Conservation (phyloP, 37 sponge, comb jelly and placozoan species). For the Agelas oroides region DNA sequence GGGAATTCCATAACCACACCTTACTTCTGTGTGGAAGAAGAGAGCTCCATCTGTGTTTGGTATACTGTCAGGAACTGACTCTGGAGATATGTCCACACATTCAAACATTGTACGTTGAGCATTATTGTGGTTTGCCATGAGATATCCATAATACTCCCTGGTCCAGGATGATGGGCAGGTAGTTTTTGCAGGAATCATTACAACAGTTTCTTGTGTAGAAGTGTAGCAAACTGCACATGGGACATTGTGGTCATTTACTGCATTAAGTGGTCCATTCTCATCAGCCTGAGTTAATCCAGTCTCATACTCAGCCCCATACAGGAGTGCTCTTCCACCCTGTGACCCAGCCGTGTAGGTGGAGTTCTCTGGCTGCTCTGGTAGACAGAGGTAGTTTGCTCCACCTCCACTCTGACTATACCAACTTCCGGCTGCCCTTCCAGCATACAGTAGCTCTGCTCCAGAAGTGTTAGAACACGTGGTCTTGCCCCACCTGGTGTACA, state of each 20-base stretch:
- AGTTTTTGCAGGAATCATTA: conserved; percentile 44
- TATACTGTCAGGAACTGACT: conserved; percentile 31
- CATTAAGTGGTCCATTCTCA: too few species aligned
- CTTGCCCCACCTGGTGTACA: too few species aligned
- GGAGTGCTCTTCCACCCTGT: neutral
- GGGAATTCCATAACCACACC: conserved; percentile 39
- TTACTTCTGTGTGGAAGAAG: conserved; percentile 45
- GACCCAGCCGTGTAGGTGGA: conserved; percentile 12
- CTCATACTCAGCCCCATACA: conserved; percentile 63
- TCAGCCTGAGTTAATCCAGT: neutral
- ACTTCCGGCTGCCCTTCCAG: neutral
- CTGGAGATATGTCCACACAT: conserved; percentile 29
- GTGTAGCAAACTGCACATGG: conserved; percentile 56
- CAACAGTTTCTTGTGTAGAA: neutral
- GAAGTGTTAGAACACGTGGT: too few species aligned
- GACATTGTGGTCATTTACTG: neutral
- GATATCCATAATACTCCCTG: conserved; percentile 53
- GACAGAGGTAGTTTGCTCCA: conserved; percentile 11
- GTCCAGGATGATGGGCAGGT: conserved; percentile 45
- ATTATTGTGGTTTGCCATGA: conserved; percentile 25
- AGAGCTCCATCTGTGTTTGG: conserved; percentile 35
- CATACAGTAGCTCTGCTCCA: too few species aligned
- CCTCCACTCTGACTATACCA: neutral
- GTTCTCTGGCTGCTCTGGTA: conserved; percentile 46
- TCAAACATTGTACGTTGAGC: neutral